Evolutionary conservation across 2,113 vertebrate genomes (phyloP).

Genomic region (Dendropsophus ebraccatus): DNA sequence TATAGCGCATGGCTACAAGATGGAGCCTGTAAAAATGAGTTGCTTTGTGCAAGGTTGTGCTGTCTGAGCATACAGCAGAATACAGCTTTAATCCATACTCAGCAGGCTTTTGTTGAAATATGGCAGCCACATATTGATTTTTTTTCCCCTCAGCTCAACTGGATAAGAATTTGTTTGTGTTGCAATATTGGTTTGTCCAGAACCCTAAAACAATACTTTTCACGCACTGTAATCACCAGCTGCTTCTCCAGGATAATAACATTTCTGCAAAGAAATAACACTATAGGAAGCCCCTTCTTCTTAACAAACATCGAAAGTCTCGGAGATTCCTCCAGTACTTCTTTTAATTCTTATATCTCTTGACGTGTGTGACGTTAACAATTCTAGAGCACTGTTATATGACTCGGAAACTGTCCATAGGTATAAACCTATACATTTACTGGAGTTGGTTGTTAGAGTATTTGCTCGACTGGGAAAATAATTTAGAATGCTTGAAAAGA

Average conservation of each 20-base stretch:
- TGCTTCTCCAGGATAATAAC: slow-evolving; percentile 50
- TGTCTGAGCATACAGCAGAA: background rate
- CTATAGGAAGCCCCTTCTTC: background rate
- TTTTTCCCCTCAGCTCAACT: slow-evolving; percentile 88
- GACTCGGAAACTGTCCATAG: background rate
- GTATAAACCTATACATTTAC: background rate
- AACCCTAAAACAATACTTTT: slow-evolving; percentile 84
- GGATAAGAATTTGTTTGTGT: slow-evolving; percentile 98
- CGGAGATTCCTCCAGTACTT: background rate
- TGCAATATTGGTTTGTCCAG: slow-evolving; percentile 93
- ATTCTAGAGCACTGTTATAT: background rate
- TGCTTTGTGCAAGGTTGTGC: background rate
- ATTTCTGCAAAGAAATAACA: slow-evolving; percentile 48
- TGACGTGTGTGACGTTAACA: background rate
- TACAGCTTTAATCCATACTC: slow-evolving; percentile 72
- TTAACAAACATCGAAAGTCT: background rate
- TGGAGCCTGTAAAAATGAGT: background rate
- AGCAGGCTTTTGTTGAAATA: slow-evolving; percentile 81
- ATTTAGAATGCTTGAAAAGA: background rate
- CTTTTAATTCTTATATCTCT: background rate
- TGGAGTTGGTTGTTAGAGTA: background rate
- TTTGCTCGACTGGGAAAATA: background rate
- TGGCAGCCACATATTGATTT: slow-evolving; percentile 88
- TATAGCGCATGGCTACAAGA: background rate
- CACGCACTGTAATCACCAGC: slow-evolving; percentile 63